Conservation (phyloP, 1,140 invertebrate species). For the Drosophila pseudoananassae region DNA sequence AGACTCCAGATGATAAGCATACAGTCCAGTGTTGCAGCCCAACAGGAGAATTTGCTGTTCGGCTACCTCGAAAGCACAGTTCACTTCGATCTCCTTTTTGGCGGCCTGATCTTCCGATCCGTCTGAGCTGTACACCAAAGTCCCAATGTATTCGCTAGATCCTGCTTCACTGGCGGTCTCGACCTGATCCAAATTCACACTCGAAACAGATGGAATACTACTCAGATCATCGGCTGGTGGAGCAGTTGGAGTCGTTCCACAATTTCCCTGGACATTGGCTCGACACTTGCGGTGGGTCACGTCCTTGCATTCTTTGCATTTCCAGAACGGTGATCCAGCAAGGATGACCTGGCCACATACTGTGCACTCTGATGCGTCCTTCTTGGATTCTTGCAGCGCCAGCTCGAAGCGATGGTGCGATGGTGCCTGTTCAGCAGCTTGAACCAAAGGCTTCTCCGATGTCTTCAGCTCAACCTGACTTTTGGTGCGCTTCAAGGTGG, state of each 20-base stretch:
- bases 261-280: constrained; percentile 47
- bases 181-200: constrained; percentile 40
- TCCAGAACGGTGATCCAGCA: constrained; percentile 70
- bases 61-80: constrained; percentile 74
- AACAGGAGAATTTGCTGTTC: constrained; percentile 70
- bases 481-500: constrained; percentile 51
- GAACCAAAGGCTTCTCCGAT: constrained; percentile 2
- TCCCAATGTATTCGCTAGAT: constrained; percentile 56
- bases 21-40: constrained; percentile 78
- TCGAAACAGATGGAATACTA: constrained; percentile 34
- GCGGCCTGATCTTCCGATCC: constrained; percentile 4
- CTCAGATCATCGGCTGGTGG: constrained; percentile 22
- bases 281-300: constrained; percentile 74
- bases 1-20: constrained; percentile 70
- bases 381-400: constrained; percentile 59
- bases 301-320: constrained; percentile 77
- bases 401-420: constrained; percentile 77
- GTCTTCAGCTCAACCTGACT: constrained; percentile 54
- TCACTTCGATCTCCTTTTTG: constrained; percentile 60
- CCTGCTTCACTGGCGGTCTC: constrained; percentile 18
- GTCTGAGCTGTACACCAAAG: constrained; percentile 49
- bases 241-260: constrained; percentile 45
- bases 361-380: constrained; percentile 35
- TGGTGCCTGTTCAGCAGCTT: not conserved
- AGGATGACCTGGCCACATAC: constrained; percentile 65